Evolutionary conservation across 1,140 invertebrate species (phyloP).

Genomic region (Lasioglossum baleicum): DNA sequence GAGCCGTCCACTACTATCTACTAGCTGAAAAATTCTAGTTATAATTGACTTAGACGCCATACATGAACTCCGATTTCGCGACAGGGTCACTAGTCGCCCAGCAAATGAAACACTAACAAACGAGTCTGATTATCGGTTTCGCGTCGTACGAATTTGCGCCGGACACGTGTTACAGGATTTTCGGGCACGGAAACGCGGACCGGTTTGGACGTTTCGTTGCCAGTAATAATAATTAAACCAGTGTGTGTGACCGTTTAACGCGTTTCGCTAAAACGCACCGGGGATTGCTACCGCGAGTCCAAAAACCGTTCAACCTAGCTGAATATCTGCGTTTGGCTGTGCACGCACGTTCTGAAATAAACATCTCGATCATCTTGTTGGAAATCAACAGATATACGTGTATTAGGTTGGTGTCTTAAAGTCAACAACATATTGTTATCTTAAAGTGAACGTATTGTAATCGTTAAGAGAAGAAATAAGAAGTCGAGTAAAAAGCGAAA

Average conservation of each 20-base stretch:
- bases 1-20: no score
- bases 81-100: neutral
- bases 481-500: no score
- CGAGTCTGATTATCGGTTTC: neutral
- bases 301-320: neutral
- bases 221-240: constrained; percentile 17
- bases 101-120: neutral
- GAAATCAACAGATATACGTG: no score
- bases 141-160: neutral
- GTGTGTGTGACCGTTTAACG: neutral
- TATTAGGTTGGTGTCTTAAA: no score
- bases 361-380: neutral
- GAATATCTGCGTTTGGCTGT: neutral
- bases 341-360: neutral
- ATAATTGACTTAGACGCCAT: no score
- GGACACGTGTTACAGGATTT: neutral
- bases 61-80: neutral
- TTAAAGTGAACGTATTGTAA: no score
- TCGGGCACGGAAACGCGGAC: neutral
- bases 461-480: no score
- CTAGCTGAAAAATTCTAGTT: no score
- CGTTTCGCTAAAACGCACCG: neutral
- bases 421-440: no score
- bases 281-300: neutral
- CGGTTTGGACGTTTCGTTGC: neutral